Evolutionary conservation across 2,797 vertebrate genomes (phyloP).

Genomic region (Crax fasciolata): DNA sequence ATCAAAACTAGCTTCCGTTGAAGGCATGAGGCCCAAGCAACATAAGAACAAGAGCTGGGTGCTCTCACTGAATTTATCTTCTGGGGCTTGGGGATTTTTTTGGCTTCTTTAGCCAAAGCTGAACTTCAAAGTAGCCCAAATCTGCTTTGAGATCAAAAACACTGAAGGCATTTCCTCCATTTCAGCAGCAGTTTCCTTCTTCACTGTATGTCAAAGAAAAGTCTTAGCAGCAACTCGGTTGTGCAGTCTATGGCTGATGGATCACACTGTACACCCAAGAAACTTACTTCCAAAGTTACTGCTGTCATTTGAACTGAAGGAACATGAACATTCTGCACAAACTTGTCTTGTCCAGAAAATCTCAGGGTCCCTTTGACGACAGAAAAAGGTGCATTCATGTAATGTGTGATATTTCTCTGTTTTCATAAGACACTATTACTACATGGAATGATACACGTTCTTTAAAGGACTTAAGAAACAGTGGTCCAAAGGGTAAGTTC

Average conservation of each 20-base stretch:
- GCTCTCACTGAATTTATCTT: not conserved
- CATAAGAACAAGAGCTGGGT: not conserved
- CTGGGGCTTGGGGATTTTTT: too few relatives aligned
- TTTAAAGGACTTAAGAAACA: not conserved
- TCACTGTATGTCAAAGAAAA: not conserved
- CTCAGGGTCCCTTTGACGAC: not conserved
- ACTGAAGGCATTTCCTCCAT: not conserved
- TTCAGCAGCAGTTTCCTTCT: not conserved
- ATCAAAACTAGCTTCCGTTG: not conserved
- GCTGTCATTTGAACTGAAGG: not conserved
- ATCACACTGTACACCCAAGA: not conserved
- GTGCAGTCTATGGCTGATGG: not conserved
- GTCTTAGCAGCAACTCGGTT: not conserved
- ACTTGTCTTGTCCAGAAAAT: not conserved
- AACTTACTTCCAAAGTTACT: not conserved
- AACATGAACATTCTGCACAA: not conserved
- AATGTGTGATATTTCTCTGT: not conserved
- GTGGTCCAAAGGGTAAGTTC: constrained; percentile 21
- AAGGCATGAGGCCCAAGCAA: not conserved
- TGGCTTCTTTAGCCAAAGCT: not conserved
- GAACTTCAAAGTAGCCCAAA: not conserved
- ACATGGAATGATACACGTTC: constrained; percentile 35
- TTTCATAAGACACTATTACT: not conserved
- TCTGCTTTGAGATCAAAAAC: not conserved
- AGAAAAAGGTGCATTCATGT: not conserved